A percentile compares a stretch with the other conserved stretches of the same genome.
Conservation (phyloP, 2,797 vertebrate species). For the Myripristis jacobus region DNA sequence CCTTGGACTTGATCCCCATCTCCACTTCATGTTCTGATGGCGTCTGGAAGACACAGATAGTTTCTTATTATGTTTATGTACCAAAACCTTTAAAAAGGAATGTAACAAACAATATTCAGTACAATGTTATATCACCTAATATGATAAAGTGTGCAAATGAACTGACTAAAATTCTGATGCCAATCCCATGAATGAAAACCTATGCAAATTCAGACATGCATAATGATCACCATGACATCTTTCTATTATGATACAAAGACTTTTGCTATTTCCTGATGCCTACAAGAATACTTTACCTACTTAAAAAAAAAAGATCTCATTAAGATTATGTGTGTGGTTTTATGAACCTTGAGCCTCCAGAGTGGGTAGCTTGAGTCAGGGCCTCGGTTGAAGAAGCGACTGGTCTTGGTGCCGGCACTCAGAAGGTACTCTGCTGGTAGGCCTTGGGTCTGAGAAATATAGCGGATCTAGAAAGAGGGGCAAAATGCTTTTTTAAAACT, state of each 20-base stretch:
- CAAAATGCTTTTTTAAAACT: too few relatives aligned
- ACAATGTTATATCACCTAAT: background rate
- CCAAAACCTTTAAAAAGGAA: background rate
- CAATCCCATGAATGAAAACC: too few relatives aligned
- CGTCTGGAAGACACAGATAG: conserved; percentile 80
- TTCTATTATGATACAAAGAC: background rate
- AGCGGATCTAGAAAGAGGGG: conserved; percentile 89
- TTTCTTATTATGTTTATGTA: background rate
- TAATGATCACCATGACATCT: too few relatives aligned
- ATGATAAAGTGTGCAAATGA: too few relatives aligned
- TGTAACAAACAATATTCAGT: background rate
- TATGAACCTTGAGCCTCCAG: conserved; percentile 94
- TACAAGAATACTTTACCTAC: background rate
- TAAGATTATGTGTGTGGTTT: background rate
- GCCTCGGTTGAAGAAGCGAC: conserved; percentile 95
- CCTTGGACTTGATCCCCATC: conserved; percentile 98
- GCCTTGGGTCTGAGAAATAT: conserved; percentile 99
- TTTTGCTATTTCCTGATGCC: background rate
- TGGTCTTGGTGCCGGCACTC: conserved; percentile 96
- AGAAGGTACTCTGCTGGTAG: conserved; percentile 96
- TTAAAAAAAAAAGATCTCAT: background rate
- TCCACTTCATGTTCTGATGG: conserved; percentile 97
- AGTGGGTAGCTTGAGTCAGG: conserved; percentile 92
- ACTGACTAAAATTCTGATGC: too few relatives aligned
- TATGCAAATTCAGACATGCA: too few relatives aligned